Percentiles rank a stretch among this genome's conserved stretches.
phyloP scores from a whole-genome alignment of 64 coral and sea anemone species.

The Hydrozoanthus tunicans region DNA sequence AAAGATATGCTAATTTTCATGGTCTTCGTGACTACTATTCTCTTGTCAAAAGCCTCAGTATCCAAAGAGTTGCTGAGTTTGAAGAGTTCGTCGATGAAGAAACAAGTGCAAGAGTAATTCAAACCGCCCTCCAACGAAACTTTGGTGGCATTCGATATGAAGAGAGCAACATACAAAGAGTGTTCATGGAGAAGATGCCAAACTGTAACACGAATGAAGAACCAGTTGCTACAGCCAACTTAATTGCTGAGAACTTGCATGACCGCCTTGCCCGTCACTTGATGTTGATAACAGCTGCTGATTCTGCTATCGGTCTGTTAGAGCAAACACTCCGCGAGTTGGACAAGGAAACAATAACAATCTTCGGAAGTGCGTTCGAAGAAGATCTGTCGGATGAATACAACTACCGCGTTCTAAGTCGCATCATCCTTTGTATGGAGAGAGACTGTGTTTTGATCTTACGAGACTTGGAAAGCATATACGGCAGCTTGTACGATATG shows the following conservation, averaged over 20 bases:
- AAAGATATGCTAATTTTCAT: constrained; percentile 81
- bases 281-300: constrained; percentile 78
- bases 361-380: constrained; percentile 80
- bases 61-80: neutral
- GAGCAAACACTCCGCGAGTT: constrained; percentile 60
- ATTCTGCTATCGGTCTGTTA: constrained; percentile 73
- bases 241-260: constrained; percentile 69
- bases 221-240: constrained; percentile 27
- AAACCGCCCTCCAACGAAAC: constrained; percentile 70
- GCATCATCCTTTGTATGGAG: constrained; percentile 82
- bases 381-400: constrained; percentile 77
- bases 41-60: constrained; percentile 71
- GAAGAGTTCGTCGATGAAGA: constrained; percentile 30
- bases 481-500: constrained; percentile 81
- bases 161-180: constrained; percentile 57
- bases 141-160: constrained; percentile 73
- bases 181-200: constrained; percentile 55
- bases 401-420: constrained; percentile 74
- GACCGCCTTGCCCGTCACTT: constrained; percentile 73
- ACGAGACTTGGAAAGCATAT: constrained; percentile 73
- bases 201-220: neutral
- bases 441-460: constrained; percentile 71
- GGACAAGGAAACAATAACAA: constrained; percentile 77
- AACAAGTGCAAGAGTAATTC: constrained; percentile 48
- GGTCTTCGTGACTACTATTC: constrained; percentile 91